These are phyloP conservation scores for Spinus pinus DNA, from an alignment of 2,797 vertebrate species.

Conservation along the genomic window DNA sequence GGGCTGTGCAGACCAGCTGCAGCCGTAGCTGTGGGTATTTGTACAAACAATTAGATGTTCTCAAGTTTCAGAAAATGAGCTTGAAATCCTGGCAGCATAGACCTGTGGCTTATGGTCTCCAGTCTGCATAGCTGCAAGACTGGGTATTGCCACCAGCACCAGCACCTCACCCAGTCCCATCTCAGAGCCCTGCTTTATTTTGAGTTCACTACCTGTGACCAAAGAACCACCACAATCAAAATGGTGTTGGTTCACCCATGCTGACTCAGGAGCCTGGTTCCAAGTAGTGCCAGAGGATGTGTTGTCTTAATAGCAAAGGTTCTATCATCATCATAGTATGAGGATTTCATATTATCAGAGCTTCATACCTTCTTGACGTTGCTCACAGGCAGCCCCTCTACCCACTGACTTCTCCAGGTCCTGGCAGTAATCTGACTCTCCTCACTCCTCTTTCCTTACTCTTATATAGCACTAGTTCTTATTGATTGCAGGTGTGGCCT, in stretches of 20 bases:
- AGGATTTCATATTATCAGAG: no score
- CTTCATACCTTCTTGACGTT: no score
- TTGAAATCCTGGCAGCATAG: neutral
- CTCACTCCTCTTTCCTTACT: no score
- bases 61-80: neutral
- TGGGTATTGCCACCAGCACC: neutral
- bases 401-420: no score
- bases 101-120: neutral
- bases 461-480: no score
- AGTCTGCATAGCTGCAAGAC: neutral
- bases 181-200: neutral
- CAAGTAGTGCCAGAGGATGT: neutral
- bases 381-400: no score
- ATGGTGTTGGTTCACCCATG: accelerated
- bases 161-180: neutral
- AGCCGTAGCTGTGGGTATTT: neutral
- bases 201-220: neutral
- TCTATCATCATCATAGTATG: no score
- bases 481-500: no score
- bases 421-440: no score
- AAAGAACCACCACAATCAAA: neutral
- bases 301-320: no score
- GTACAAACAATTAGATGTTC: neutral
- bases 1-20: neutral
- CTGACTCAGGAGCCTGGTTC: neutral